Evolutionary conservation across 1,140 invertebrate genomes (phyloP).

Genomic region (Aphis gossypii): DNA sequence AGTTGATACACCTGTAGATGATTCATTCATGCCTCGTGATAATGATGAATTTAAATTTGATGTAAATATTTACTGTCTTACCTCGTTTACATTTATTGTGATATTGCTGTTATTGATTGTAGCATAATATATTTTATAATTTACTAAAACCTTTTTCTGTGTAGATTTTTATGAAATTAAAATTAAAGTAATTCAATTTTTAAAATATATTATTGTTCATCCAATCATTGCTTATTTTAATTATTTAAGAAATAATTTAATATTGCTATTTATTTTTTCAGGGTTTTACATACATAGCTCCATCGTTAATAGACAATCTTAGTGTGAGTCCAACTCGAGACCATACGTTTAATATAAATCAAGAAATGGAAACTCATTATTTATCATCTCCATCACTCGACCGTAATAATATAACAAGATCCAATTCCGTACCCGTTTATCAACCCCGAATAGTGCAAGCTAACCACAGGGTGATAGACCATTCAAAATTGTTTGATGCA

Average conservation of each 20-base stretch:
- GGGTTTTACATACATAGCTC: too few species aligned
- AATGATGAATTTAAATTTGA: constrained; percentile 93
- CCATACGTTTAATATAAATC: not conserved
- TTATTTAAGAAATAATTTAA: too few species aligned
- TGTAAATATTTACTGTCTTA: constrained; percentile 58
- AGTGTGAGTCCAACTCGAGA: too few species aligned
- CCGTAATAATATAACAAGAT: not conserved
- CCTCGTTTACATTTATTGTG: not conserved
- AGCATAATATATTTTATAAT: too few species aligned
- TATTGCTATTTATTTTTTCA: too few species aligned
- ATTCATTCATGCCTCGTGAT: constrained; percentile 92
- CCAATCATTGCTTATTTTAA: too few species aligned
- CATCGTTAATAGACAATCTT: too few species aligned
- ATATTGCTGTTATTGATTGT: not conserved
- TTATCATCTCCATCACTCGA: constrained; percentile 16
- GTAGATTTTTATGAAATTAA: too few species aligned
- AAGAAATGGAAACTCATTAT: constrained; percentile 52
- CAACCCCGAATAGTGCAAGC: constrained; percentile 47
- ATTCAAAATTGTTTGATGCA: constrained; percentile 42
- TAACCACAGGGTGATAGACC: constrained; percentile 17
- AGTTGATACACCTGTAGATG: constrained; percentile 97
- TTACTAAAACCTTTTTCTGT: too few species aligned
- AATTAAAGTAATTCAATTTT: too few species aligned
- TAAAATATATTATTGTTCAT: too few species aligned
- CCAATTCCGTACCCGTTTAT: constrained; percentile 25